Base-by-base conservation (phyloP, 2,888 invertebrate genomes). In the Cheilosia variabilis region DNA sequence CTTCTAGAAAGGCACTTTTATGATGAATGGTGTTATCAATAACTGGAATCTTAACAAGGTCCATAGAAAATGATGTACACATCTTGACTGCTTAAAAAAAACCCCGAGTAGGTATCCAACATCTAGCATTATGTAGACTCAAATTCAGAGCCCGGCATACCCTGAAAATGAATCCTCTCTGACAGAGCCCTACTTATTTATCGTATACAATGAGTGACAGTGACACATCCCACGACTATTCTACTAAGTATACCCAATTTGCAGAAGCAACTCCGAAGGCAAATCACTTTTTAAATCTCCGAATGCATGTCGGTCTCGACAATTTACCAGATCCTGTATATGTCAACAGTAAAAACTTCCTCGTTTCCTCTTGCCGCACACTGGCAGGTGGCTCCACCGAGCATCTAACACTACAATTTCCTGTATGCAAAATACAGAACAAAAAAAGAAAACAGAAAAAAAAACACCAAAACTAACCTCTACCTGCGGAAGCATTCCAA, bases 401-500 rank as follows among this genome's bases (percentile, higher is more conserved):
- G 10, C 43, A 55, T 37, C 13, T 13, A 37, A 37, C 37, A 37
- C 37, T 37, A 13, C 37, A 65, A 62, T n/a, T 69, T 81, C 57
- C 76, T 27, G 63, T 45, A 45, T 37, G 19, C 68, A 57, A 63
- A 69, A 41, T 55, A 50, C 55, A 62, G 31, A 17, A 27, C 17
- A 37, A 13, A 19, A 9, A 31, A 22, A 22, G 0, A 53, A 69
- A 53, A 22, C 24, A 27, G n/a, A n/a, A n/a, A n/a, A 1, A 27
- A 53, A 27, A 69, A 7, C 19, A 9, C 19, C 24, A 72, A 37
- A 37, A 17, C 17, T 17, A 47, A 47, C 17, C 47, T 19, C 17
- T 24, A 72, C 31, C 53, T 27, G 53, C 65, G 77, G 71, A 77
- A 77, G 52, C 43, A 77, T 71, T 69, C 65, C n/a, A 81, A 76